phyloP scores from a whole-genome alignment of 2,113 vertebrate species.

The Phrynosoma blainvillii region DNA sequence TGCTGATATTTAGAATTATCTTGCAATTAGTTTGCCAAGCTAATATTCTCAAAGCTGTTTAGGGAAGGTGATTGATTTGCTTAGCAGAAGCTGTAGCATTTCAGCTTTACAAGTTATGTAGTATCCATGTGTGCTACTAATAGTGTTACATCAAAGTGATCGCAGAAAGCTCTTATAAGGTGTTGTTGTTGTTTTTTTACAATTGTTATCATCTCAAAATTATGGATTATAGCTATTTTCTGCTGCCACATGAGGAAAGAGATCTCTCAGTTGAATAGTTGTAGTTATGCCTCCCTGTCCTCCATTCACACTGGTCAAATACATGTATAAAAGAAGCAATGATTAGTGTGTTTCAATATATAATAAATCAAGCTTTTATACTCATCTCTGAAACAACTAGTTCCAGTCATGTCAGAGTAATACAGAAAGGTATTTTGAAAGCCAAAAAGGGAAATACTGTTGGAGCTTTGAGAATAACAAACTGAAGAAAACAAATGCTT shows the following conservation, averaged over 20 bases:
- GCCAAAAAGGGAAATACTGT: not conserved
- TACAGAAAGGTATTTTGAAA: not conserved
- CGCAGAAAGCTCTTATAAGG: slow-evolving; percentile 27
- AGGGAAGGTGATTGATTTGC: slow-evolving; percentile 18
- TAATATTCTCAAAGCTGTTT: not conserved
- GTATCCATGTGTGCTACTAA: not conserved
- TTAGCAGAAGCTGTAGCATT: not conserved
- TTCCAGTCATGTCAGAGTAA: not conserved
- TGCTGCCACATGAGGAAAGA: slow-evolving; percentile 43
- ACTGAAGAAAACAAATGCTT: slow-evolving; percentile 32
- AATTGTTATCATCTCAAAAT: slow-evolving; percentile 46
- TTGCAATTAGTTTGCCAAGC: not conserved
- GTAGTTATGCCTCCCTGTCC: not conserved
- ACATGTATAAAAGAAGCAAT: not conserved
- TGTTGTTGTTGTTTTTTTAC: not conserved
- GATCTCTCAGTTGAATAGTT: slow-evolving; percentile 53
- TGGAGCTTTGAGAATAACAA: not conserved
- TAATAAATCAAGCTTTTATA: not conserved
- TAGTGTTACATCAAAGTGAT: not conserved
- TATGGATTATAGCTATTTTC: slow-evolving; percentile 42
- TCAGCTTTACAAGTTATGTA: not conserved
- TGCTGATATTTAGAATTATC: not conserved
- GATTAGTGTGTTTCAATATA: slow-evolving; percentile 5
- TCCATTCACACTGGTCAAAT: slow-evolving; percentile 10
- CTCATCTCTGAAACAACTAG: not conserved